Percentiles rank a stretch among this genome's conserved stretches.
Conservation (phyloP, 1,140 invertebrate species). For the Carposina sasakii region DNA sequence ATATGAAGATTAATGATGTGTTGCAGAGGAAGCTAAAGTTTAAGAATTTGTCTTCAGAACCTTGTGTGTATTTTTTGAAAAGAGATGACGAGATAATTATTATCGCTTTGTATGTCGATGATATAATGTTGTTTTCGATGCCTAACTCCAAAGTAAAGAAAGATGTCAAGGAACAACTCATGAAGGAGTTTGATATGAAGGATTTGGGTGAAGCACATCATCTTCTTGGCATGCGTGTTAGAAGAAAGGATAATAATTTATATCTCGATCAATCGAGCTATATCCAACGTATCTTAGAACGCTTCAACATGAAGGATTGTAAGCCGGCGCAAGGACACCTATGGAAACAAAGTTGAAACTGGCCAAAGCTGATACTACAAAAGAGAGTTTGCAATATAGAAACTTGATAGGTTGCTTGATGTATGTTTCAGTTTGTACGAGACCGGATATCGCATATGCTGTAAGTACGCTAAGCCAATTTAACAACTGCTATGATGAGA, state of each 20-base stretch:
- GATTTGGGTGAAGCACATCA: neutral
- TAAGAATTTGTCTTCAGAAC: too few relatives aligned
- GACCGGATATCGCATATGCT: neutral
- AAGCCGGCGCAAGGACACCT: neutral
- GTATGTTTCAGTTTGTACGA: neutral
- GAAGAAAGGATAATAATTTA: neutral
- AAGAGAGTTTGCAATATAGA: neutral
- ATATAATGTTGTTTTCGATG: neutral
- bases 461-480: neutral
- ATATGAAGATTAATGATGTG: neutral
- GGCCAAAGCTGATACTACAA: neutral
- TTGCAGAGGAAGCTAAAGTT: too few relatives aligned
- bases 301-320: neutral
- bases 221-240: neutral
- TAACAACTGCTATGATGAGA: neutral
- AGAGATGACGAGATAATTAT: too few relatives aligned
- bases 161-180: neutral
- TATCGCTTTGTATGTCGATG: neutral
- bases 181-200: neutral
- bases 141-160: neutral
- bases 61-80: too few relatives aligned
- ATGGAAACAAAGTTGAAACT: neutral
- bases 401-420: neutral
- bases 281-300: neutral
- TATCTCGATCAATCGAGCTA: neutral